Percentiles rank a stretch among this genome's conserved stretches.
These are phyloP conservation scores for Xestia ashworthii DNA, from an alignment of 2,888 invertebrate species.

Conservation along the genomic window DNA sequence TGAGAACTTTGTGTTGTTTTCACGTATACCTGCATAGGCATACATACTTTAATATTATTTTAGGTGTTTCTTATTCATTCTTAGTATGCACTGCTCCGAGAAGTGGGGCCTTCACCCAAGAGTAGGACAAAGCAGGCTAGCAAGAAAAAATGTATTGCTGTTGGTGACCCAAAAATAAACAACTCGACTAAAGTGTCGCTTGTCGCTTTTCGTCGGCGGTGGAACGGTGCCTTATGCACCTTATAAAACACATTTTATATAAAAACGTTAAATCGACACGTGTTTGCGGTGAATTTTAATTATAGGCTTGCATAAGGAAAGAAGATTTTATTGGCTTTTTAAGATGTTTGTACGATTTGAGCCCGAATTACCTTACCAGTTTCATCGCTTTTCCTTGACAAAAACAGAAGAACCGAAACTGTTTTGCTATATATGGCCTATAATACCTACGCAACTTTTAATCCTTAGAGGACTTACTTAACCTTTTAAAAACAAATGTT, in stretches of 20 bases:
- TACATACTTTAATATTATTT: no score
- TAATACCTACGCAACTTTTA: constrained; percentile 6
- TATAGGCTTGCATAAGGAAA: background rate
- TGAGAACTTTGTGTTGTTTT: no score
- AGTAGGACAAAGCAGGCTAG: no score
- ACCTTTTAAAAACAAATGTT: background rate
- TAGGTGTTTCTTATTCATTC: no score
- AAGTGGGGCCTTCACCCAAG: no score
- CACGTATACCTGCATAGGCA: no score
- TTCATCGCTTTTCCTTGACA: background rate
- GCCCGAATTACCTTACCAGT: background rate
- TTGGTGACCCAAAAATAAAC: background rate
- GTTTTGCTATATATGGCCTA: background rate
- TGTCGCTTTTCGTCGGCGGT: background rate
- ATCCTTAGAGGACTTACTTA: background rate
- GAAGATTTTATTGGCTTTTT: background rate
- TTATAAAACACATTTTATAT: constrained; percentile 23
- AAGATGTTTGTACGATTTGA: background rate
- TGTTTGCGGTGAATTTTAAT: constrained; percentile 33
- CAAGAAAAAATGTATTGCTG: background rate
- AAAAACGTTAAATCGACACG: constrained; percentile 66
- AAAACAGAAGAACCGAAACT: constrained; percentile 1
- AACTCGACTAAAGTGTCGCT: background rate
- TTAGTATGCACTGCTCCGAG: background rate
- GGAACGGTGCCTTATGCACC: background rate